phyloP scores from a whole-genome alignment of 1,140 invertebrate genomes.

The Ceratina calcarata region DNA sequence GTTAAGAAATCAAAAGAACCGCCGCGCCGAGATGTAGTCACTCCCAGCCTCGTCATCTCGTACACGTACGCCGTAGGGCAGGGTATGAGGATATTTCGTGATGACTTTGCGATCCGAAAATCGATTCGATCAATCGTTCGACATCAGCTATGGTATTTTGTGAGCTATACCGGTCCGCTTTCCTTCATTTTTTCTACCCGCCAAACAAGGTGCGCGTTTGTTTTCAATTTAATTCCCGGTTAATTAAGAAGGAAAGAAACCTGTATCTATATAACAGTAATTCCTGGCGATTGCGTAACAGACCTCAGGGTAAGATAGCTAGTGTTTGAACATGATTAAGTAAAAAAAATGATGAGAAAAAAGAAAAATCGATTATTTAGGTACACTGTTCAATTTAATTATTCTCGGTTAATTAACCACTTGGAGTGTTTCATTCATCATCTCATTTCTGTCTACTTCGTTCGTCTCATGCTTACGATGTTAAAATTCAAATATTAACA shows the following conservation, averaged over 20 bases:
- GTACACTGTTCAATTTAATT: background rate
- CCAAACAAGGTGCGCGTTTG: background rate
- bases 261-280: background rate
- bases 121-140: constrained; percentile 41
- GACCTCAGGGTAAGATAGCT: no score
- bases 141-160: constrained; percentile 2
- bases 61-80: constrained; percentile 11
- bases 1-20: constrained; percentile 57
- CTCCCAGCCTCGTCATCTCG: constrained; percentile 54
- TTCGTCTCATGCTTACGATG: no score
- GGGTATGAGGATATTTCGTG: constrained; percentile 32
- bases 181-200: background rate
- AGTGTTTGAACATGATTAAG: no score
- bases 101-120: constrained; percentile 63
- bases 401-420: no score
- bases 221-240: constrained; percentile 5
- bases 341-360: no score
- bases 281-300: background rate
- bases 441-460: no score
- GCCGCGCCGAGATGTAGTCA: constrained; percentile 44
- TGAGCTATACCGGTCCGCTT: constrained; percentile 11
- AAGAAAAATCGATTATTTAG: no score
- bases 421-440: no score
- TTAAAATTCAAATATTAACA: no score
- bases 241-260: background rate